Percentiles rank a stretch among this genome's conserved stretches.
phyloP scores from a whole-genome alignment of 2,797 vertebrate genomes.

The Apogon talboti region DNA sequence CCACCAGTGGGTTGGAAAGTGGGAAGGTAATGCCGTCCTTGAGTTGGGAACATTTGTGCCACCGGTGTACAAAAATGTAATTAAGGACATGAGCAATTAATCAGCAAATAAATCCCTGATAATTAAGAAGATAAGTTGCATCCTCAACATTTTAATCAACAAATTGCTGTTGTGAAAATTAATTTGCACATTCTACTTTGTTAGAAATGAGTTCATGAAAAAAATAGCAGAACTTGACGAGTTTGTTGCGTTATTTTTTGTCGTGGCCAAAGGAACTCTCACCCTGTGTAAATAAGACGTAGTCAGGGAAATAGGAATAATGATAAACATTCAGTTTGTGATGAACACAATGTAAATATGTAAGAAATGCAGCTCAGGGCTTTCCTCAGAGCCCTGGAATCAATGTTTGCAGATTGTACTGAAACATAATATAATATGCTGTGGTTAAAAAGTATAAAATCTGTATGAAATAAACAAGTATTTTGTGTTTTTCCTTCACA shows the following conservation, averaged over 20 bases:
- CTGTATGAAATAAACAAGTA: constrained; percentile 42
- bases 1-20: neutral
- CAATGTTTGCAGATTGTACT: constrained; percentile 16
- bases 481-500: constrained; percentile 34
- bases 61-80: constrained; percentile 16
- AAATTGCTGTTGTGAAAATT: constrained; percentile 27
- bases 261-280: neutral
- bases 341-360: neutral
- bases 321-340: neutral
- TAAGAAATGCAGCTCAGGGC: neutral
- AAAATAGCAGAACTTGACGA: neutral
- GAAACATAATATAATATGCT: constrained; percentile 26
- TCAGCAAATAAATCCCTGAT: constrained; percentile 22
- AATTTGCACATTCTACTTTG: constrained; percentile 1
- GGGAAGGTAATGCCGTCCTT: neutral
- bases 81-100: constrained; percentile 30
- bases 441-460: constrained; percentile 37
- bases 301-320: neutral
- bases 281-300: constrained; percentile 17
- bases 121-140: constrained; percentile 25
- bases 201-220: neutral
- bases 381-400: constrained; percentile 17
- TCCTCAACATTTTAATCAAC: constrained; percentile 29
- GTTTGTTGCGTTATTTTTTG: neutral
- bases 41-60: constrained; percentile 1